These are phyloP conservation scores for Coregonus sp. DNA, from an alignment of 2,797 vertebrate genomes.

Conservation along the genomic window DNA sequence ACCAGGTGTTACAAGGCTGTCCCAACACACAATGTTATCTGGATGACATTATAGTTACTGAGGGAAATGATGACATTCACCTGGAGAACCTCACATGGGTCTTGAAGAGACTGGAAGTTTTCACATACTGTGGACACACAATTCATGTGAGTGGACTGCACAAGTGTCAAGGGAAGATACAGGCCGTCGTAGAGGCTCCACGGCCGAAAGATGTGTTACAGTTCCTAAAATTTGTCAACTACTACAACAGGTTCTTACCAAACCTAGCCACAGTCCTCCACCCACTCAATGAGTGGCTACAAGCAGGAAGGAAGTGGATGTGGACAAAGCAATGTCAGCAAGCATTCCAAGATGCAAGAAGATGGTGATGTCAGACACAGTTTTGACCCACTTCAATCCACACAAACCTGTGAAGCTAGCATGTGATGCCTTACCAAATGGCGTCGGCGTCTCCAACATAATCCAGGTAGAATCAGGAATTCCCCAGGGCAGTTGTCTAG, in stretches of 20 bases:
- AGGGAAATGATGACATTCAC: not conserved
- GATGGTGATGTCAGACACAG: not conserved
- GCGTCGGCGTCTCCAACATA: constrained; percentile 48
- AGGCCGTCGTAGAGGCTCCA: not conserved
- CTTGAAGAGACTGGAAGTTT: not conserved
- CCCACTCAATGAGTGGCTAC: not conserved
- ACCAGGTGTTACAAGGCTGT: constrained; percentile 1
- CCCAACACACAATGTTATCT: constrained; percentile 13
- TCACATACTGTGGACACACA: too few relatives aligned
- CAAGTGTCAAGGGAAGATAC: not conserved
- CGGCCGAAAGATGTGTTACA: not conserved
- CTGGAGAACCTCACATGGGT: not conserved
- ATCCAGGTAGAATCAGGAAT: too few relatives aligned
- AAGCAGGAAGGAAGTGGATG: not conserved
- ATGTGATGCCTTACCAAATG: constrained; percentile 58
- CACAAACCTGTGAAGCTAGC: constrained; percentile 69
- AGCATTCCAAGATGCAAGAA: constrained; percentile 5
- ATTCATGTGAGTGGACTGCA: too few relatives aligned
- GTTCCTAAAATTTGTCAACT: not conserved
- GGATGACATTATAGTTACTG: constrained; percentile 11
- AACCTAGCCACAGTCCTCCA: constrained; percentile 7
- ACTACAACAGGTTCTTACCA: constrained; percentile 17
- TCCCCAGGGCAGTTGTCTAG: too few relatives aligned
- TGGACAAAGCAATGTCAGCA: constrained; percentile 6
- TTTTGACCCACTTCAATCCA: constrained; percentile 54